Evolutionary conservation across 2,888 invertebrate genomes (phyloP).

Genomic region (Diogma glabrata): DNA sequence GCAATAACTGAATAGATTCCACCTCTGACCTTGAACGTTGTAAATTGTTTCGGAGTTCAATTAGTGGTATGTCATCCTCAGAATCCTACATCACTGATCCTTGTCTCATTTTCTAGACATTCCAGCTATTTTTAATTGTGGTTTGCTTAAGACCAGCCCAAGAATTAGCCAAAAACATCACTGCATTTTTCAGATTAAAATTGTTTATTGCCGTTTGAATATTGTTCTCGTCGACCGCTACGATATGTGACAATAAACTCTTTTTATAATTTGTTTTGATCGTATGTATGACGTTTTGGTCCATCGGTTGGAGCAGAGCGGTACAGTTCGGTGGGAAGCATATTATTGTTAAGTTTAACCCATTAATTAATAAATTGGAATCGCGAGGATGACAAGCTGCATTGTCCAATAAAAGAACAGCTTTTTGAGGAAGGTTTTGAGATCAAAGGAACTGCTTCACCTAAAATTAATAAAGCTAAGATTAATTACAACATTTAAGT

Average conservation of each 20-base stretch:
- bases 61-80: background rate
- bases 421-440: slow-evolving; percentile 16
- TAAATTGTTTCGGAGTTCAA: slow-evolving; percentile 1
- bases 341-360: slow-evolving; percentile 11
- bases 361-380: slow-evolving; percentile 11
- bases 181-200: too few relatives aligned
- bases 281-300: slow-evolving; percentile 15
- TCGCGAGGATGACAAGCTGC: slow-evolving; percentile 13
- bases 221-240: background rate
- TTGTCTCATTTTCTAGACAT: too few relatives aligned
- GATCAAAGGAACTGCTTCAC: slow-evolving; percentile 12
- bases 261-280: slow-evolving; percentile 14
- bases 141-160: too few relatives aligned
- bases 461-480: background rate
- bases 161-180: too few relatives aligned
- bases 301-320: slow-evolving; percentile 16
- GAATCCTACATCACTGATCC: too few relatives aligned
- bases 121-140: too few relatives aligned
- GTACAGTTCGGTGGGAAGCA: slow-evolving; percentile 17
- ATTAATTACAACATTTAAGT: background rate
- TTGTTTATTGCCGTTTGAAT: too few relatives aligned
- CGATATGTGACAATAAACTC: background rate
- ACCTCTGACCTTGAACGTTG: background rate
- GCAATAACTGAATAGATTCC: background rate
- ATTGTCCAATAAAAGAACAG: slow-evolving; percentile 17